These are phyloP conservation scores for Nemoura dubitans DNA, from an alignment of 2,888 invertebrate species.

Conservation along the genomic window DNA sequence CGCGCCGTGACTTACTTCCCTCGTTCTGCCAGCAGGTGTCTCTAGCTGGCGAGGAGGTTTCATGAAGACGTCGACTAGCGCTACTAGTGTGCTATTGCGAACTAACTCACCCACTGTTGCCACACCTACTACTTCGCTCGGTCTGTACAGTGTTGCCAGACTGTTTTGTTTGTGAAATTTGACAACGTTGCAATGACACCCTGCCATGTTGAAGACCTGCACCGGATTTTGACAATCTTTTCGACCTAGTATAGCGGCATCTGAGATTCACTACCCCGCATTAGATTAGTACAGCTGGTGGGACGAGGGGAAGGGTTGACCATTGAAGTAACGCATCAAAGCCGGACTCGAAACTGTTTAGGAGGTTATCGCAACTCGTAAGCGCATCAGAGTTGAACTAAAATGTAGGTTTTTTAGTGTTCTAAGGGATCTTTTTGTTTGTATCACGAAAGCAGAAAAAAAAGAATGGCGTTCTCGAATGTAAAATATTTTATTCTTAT, in stretches of 20 bases:
- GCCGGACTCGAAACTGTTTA: too few relatives aligned
- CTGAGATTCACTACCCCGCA: not conserved
- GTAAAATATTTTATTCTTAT: too few relatives aligned
- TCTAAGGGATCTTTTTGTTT: too few relatives aligned
- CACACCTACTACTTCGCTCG: not conserved
- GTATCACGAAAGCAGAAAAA: too few relatives aligned
- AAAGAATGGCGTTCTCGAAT: too few relatives aligned
- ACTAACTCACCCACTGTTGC: constrained; percentile 12
- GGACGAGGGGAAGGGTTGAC: not conserved
- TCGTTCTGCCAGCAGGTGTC: constrained; percentile 17
- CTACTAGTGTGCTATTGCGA: constrained; percentile 30
- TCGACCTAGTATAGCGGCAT: not conserved
- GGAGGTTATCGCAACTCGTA: too few relatives aligned
- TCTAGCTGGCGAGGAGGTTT: not conserved
- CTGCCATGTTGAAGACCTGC: not conserved
- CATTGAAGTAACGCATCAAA: too few relatives aligned
- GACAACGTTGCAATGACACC: not conserved
- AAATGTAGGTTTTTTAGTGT: too few relatives aligned
- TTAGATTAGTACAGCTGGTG: not conserved
- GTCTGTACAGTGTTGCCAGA: not conserved
- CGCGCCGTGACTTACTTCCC: not conserved
- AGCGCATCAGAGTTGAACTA: too few relatives aligned
- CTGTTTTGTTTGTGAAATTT: not conserved
- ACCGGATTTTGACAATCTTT: not conserved
- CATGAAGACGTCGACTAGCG: constrained; percentile 46